Base-by-base conservation (phyloP, 2,113 vertebrate species). In the Cyanoderma ruficeps region DNA sequence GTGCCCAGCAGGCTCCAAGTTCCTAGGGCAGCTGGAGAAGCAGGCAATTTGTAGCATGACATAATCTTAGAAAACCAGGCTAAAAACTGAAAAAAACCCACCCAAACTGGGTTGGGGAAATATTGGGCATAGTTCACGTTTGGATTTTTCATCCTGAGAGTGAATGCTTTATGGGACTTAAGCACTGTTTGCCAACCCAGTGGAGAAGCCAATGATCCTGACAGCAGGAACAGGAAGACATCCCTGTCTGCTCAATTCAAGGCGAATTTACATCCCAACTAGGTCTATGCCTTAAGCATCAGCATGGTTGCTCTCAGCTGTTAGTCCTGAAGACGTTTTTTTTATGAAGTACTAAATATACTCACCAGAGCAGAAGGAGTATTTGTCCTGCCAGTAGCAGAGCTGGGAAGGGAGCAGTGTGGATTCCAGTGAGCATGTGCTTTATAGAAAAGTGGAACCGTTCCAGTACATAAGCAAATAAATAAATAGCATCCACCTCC, bases 391-490 rank as follows among this genome's bases (percentile, higher is more conserved):
- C 35, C 35, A 53, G 64, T 47, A 52, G 49, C 27, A 25, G 60
- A 52, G 49, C 56, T 94, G 65, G 44, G 56, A 94, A 84, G 13
- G 47, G 81, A 93, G 44, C 68, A 64, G 3, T 55, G 63, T 52
- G 57, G 35, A 65, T 86, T 88, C 52, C 76, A 77, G 46, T 74
- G 56, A 93, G 59, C 12, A 1, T 59, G 47, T 88, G 39, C 55
- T 92, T 88, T 76, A 80, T 35, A 46, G 78, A 24, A 74, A 86
- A 83, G 63, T 80, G 79, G 67, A 93, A 86, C 35, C 3, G 9
- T 72, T 94, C 53, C 82, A 92, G 31, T 72, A 87, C 84, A 44
- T 70, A 92, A 74, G 33, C 33, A 90, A 90, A 83, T 83, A 92
- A 93, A 92, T 94, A 94, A 93, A 63, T 64, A 93, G 42, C 64